Base-by-base conservation (phyloP, 2,797 vertebrate genomes). In the Schizopygopsis malacanthus region DNA sequence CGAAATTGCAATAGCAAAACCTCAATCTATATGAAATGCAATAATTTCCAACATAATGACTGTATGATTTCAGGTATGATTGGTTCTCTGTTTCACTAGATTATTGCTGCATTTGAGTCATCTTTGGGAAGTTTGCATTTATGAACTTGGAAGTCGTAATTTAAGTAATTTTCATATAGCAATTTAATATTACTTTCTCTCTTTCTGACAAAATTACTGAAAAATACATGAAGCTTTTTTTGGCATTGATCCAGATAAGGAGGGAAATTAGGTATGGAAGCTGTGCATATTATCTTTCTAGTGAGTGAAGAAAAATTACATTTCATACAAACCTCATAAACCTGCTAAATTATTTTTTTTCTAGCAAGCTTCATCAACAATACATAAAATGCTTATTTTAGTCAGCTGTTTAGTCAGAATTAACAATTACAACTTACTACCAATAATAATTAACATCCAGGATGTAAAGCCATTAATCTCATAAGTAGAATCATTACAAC, bases 231-330 rank as follows among this genome's bases (percentile, higher is more conserved):
- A 4, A 61, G 13, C 13, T 25, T 10, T 56, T 39, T 79, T 43
- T 6, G 18, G 22, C 13, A 11, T 13, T 10, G 13, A 61, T 43
- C 33, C 13, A 61, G 18, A 61, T 10, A 0, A 79, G 1, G 4
- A 25, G 28, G 11, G n/a, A 78, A 16, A 78, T 78, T 37, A 76
- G 50, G 3, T 54, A 50, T 54, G 18, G 18, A 76, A 78, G 25
- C 50, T 33, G 2, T 54, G 50, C 5, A n/a, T 39, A 39, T 41
- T 59, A n/a, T 13, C 20, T 0, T n/a, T 59, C 20, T 9, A 52
- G 0, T 0, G 16, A 72, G 9, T 6, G 5, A 73, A 50, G 25
- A 5, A 75, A 11, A 11, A 0, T 4, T 0, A 0, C 10, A 11
- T 10, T 4, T 33, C 1, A 0, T 52, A n/a, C 6, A 15, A 37